These are phyloP conservation scores for Dicyrtomina minuta DNA, from an alignment of 2,888 invertebrate species.

Conservation along the genomic window DNA sequence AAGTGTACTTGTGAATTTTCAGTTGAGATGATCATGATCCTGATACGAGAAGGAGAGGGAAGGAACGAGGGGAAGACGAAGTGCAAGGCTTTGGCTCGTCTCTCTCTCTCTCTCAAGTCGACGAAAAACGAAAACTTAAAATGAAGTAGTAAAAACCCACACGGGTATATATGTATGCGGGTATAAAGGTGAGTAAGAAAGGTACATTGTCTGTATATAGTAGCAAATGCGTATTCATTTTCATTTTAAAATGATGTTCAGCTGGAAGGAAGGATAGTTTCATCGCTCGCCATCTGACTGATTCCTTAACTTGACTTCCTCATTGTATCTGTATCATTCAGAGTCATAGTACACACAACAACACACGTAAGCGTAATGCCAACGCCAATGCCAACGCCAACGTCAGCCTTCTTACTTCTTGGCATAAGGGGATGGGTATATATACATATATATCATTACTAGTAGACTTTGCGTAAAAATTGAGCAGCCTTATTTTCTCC, in stretches of 20 bases:
- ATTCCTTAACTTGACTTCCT: conserved; percentile 21
- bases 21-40: too few species aligned
- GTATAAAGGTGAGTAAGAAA: neutral
- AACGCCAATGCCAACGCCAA: too few species aligned
- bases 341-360: neutral
- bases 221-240: conserved; percentile 21
- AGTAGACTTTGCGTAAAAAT: neutral
- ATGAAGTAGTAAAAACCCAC: conserved; percentile 1
- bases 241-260: conserved; percentile 15
- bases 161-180: too few species aligned
- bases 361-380: too few species aligned
- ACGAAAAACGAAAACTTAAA: too few species aligned
- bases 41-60: too few species aligned
- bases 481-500: neutral
- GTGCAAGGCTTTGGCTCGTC: too few species aligned
- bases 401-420: neutral
- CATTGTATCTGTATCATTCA: conserved; percentile 9
- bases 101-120: too few species aligned
- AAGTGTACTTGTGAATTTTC: too few species aligned
- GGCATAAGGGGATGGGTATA: neutral
- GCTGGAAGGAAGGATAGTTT: conserved; percentile 30
- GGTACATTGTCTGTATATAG: too few species aligned
- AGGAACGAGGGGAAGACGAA: too few species aligned
- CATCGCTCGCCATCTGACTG: conserved; percentile 31
- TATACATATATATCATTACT: too few species aligned